Percentiles rank a stretch among this genome's conserved stretches.
phyloP scores from a whole-genome alignment of 2,888 invertebrate species.

The Epinotia brunnichana region DNA sequence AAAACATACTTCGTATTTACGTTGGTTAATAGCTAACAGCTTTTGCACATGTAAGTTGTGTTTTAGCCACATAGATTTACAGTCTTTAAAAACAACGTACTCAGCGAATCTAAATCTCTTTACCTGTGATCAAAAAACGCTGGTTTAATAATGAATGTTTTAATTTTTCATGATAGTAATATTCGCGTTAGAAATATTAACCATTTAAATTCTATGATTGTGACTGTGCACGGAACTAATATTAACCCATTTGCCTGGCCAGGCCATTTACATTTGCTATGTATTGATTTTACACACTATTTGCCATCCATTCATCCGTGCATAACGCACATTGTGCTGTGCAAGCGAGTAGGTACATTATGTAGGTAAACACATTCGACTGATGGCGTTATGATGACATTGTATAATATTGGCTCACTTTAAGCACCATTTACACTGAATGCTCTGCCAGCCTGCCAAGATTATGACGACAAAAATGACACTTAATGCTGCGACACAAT shows the following conservation, averaged over 20 bases:
- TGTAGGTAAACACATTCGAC: conserved; percentile 29
- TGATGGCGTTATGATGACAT: conserved; percentile 27
- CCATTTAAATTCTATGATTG: not conserved
- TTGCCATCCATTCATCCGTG: conserved; percentile 11
- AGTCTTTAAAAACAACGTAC: too few species aligned
- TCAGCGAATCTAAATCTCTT: too few species aligned
- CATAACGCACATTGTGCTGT: conserved; percentile 27
- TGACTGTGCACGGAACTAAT: not conserved
- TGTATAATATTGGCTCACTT: conserved; percentile 25
- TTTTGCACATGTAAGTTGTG: too few species aligned
- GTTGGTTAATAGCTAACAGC: too few species aligned
- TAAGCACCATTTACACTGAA: not conserved
- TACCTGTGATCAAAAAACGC: too few species aligned
- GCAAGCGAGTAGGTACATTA: conserved; percentile 23
- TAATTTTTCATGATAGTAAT: too few species aligned
- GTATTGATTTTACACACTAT: conserved; percentile 18
- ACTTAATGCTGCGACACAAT: not conserved
- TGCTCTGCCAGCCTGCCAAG: too few species aligned
- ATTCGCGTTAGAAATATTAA: not conserved
- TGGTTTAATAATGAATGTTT: too few species aligned
- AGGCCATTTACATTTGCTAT: not conserved
- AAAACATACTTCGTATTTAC: too few species aligned
- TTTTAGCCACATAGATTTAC: too few species aligned
- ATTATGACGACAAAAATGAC: too few species aligned
- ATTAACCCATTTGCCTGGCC: not conserved